Conservation (phyloP, 2,888 invertebrate genomes). For the Caenorhabditis sulstoni region DNA sequence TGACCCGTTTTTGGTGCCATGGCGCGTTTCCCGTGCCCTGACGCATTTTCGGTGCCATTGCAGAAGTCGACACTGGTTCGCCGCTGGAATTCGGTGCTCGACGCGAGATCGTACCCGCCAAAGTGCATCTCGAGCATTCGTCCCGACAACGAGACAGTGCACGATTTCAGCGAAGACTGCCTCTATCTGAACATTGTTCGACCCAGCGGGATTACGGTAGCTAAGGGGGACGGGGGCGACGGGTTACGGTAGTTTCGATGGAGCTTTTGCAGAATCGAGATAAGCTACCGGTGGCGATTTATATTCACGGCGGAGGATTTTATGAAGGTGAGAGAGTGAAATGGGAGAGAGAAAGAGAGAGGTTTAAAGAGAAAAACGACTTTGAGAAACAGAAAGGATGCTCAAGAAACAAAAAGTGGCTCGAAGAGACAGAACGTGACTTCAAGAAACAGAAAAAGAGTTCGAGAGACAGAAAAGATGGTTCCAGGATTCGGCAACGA, state of each 20-base stretch:
- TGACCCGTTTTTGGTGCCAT: background rate
- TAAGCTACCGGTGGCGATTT: slow-evolving; percentile 40
- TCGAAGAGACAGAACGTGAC: too few relatives aligned
- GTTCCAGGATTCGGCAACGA: slow-evolving; percentile 39
- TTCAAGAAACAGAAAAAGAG: too few relatives aligned
- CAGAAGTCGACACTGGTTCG: slow-evolving; percentile 38
- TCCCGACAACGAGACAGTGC: slow-evolving; percentile 15
- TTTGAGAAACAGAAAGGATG: background rate
- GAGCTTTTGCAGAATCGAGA: background rate
- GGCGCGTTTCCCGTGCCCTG: too few relatives aligned
- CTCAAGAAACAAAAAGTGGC: too few relatives aligned
- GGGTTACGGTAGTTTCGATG: too few relatives aligned
- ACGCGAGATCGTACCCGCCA: slow-evolving; percentile 19
- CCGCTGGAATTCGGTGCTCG: slow-evolving; percentile 17
- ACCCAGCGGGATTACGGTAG: slow-evolving; percentile 26
- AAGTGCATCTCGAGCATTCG: slow-evolving; percentile 36
- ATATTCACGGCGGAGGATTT: slow-evolving; percentile 53
- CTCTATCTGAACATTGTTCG: slow-evolving; percentile 48
- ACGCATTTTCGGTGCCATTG: too few relatives aligned
- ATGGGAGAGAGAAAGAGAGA: too few relatives aligned
- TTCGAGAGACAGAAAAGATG: background rate
- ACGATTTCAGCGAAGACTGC: slow-evolving; percentile 52
- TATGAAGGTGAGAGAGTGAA: slow-evolving; percentile 10
- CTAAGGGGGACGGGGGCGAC: background rate
- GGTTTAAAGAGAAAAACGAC: too few relatives aligned